Percentiles rank a stretch among this genome's conserved stretches.
These are phyloP conservation scores for Steinernema scapterisci DNA, from an alignment of 2,888 invertebrate species.

Conservation along the genomic window DNA sequence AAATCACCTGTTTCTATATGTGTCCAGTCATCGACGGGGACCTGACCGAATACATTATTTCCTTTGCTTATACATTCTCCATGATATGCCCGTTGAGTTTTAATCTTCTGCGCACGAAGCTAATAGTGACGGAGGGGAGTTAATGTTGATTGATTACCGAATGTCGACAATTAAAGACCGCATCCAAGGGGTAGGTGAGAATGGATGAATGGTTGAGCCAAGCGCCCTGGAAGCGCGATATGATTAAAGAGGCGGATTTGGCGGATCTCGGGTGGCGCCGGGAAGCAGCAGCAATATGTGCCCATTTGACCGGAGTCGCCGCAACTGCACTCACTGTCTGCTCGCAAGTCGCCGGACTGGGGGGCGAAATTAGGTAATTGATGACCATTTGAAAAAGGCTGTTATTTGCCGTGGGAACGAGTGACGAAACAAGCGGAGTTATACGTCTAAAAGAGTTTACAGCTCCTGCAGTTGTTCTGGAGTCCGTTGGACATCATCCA, in stretches of 20 bases:
- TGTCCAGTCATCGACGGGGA: too few relatives aligned
- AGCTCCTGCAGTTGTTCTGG: slow-evolving; percentile 31
- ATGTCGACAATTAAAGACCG: slow-evolving; percentile 16
- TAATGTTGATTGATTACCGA: slow-evolving; percentile 31
- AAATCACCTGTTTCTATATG: too few relatives aligned
- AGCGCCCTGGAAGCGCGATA: neutral
- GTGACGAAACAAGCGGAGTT: too few relatives aligned
- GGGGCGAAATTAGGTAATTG: neutral
- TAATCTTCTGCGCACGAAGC: too few relatives aligned
- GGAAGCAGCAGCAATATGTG: slow-evolving; percentile 12
- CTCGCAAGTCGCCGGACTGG: too few relatives aligned
- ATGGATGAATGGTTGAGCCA: neutral
- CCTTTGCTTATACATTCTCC: too few relatives aligned
- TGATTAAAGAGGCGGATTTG: too few relatives aligned
- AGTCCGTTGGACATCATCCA: slow-evolving; percentile 28
- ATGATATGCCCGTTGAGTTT: too few relatives aligned
- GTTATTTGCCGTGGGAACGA: too few relatives aligned
- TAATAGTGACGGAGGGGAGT: slow-evolving; percentile 8
- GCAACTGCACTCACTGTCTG: too few relatives aligned
- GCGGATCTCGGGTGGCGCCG: neutral
- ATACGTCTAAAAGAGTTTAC: slow-evolving; percentile 6
- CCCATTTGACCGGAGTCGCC: neutral
- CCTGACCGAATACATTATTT: too few relatives aligned
- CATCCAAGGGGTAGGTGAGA: slow-evolving; percentile 2
- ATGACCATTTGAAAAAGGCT: too few relatives aligned